Percentiles rank a stretch among this genome's conserved stretches.
Evolutionary conservation across 1,140 invertebrate genomes (phyloP).

Genomic region (Sipha flava): DNA sequence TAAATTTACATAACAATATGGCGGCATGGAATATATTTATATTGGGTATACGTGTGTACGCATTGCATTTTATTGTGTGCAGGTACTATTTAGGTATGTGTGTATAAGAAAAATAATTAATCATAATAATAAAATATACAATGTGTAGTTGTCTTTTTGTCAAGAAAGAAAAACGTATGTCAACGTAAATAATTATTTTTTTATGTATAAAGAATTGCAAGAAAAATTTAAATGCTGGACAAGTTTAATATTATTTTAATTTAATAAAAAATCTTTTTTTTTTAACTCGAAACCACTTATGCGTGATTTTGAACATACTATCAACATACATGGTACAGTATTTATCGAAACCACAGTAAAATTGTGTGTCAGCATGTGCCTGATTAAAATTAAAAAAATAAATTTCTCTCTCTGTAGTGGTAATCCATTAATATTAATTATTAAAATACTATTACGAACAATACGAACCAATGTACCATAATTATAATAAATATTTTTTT

Average conservation of each 20-base stretch:
- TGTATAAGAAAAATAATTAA: background rate
- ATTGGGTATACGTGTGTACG: background rate
- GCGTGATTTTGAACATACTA: no score
- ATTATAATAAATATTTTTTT: no score
- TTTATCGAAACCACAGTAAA: no score
- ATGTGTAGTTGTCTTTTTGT: background rate
- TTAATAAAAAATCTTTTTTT: background rate
- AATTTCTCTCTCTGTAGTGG: no score
- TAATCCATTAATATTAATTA: no score
- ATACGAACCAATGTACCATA: no score
- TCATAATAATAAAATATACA: background rate
- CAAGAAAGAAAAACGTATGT: background rate
- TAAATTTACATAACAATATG: slow-evolving; percentile 16
- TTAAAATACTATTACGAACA: no score
- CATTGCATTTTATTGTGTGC: background rate
- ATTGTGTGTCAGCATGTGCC: no score
- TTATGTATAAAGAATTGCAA: background rate
- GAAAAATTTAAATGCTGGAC: background rate
- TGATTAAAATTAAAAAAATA: no score
- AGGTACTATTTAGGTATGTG: no score
- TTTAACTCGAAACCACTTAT: background rate
- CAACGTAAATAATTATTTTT: background rate
- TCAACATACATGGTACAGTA: no score
- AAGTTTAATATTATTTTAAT: no score
- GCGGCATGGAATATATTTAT: background rate